Base-by-base conservation (phyloP, 2,113 vertebrate genomes). In the Spea multiplicata region DNA sequence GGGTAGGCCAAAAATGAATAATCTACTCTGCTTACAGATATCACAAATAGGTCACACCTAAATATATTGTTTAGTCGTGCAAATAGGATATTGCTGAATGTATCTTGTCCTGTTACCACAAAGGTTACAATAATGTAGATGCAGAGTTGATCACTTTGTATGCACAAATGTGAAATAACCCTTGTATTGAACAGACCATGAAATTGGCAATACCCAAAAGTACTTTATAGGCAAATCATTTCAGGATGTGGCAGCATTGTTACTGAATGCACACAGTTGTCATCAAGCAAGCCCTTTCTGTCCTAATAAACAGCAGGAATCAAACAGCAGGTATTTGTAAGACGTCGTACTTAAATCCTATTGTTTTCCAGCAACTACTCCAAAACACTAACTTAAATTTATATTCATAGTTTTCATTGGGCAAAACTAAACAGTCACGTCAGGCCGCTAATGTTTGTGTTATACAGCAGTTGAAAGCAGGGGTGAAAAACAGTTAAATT, bases 401-500 rank as follows among this genome's bases (percentile, higher is more conserved):
- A 8, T 82, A 64, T 84, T 80, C 48, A 47, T 55, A 73, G 30
- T 61, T 86, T 86, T 81, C 52, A 73, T 73, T 86, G 82, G 76
- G 46, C 52, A 67, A 83, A 77, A 83, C 52, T 75, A 80, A 74
- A 71, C 78, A 84, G 55, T 44, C n/a, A 81, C 50, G 57, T 82
- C 66, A 82, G 82, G 44, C 46, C 79, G 77, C 10, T 75, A 45
- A 78, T 77, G 65, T 46, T 83, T 81, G 16, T 47, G 83, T 4
- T 86, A 71, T 75, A 81, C 64, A 81, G 7, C 64, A 74, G 53
- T 77, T 64, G 17, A 83, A 81, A 80, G 80, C 59, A 84, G 83
- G 64, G 44, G 50, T 49, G 44, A 10, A 88, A 83, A 83, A 85
- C 68, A 83, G 85, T 84, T 84, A 75, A 68, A 73, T 83, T 59